A percentile compares a stretch with the other conserved stretches of the same genome.
These are phyloP conservation scores for Lutjanus erythropterus DNA, from an alignment of 2,113 vertebrate genomes.

Conservation along the genomic window DNA sequence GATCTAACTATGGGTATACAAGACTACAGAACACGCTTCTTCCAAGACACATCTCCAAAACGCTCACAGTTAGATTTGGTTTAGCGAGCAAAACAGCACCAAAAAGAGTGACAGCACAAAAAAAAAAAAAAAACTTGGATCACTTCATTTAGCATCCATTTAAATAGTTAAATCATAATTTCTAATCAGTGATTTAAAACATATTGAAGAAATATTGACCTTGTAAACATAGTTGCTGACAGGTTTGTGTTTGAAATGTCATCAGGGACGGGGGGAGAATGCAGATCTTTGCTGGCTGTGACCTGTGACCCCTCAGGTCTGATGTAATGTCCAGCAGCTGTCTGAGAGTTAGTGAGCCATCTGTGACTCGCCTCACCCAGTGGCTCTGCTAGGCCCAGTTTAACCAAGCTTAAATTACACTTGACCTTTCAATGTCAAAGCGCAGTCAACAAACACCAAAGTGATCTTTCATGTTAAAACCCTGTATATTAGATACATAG, in stretches of 20 bases:
- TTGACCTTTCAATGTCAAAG: slow-evolving; percentile 59
- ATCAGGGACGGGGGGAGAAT: background rate
- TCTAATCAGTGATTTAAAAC: no score
- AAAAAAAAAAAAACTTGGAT: no score
- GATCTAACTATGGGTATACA: no score
- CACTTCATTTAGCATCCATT: no score
- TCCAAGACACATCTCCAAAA: no score
- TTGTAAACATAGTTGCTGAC: no score
- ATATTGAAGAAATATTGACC: no score
- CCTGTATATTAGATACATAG: background rate
- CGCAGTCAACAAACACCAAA: slow-evolving; percentile 30
- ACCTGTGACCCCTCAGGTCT: slow-evolving; percentile 23
- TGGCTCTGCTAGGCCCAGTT: slow-evolving; percentile 25
- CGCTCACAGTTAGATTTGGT: no score
- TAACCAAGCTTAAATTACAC: slow-evolving; percentile 48
- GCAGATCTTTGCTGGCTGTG: background rate
- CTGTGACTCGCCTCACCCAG: slow-evolving; percentile 45
- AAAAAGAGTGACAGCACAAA: no score
- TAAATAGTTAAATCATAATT: no score
- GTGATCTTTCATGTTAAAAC: slow-evolving; percentile 22
- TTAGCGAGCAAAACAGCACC: no score
- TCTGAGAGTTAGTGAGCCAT: slow-evolving; percentile 50
- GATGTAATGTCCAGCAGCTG: slow-evolving; percentile 44
- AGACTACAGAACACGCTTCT: no score
- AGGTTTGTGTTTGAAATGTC: slow-evolving; percentile 2